phyloP scores from a whole-genome alignment of 2,888 invertebrate genomes.

The Diploptera punctata region DNA sequence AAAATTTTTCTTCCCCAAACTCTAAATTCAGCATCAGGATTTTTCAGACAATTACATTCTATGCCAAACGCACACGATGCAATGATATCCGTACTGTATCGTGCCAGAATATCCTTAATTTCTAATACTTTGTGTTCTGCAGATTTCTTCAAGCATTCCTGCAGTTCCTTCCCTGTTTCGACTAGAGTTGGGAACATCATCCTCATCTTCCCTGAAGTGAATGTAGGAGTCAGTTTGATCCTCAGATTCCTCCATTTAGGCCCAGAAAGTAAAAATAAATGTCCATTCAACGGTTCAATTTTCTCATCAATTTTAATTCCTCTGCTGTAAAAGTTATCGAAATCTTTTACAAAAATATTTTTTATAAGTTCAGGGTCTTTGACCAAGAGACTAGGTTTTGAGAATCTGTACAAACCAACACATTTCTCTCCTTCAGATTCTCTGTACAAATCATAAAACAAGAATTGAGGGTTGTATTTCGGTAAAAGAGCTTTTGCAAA shows the following conservation, averaged over 20 bases:
- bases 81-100: too few relatives aligned
- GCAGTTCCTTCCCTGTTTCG: too few relatives aligned
- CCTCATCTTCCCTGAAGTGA: too few relatives aligned
- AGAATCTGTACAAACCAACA: constrained; percentile 30
- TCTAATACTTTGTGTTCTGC: constrained; percentile 52
- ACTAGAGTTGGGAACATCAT: too few relatives aligned
- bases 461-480: constrained; percentile 68
- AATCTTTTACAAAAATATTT: too few relatives aligned
- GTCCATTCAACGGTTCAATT: constrained; percentile 65
- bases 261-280: constrained; percentile 64
- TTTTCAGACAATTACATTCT: too few relatives aligned
- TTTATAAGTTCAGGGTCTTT: constrained; percentile 68
- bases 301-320: constrained; percentile 67
- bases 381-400: constrained; percentile 64
- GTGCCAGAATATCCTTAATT: constrained; percentile 46
- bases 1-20: constrained; percentile 47
- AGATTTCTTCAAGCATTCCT: constrained; percentile 54
- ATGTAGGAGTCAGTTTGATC: too few relatives aligned
- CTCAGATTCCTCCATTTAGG: constrained; percentile 69
- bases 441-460: constrained; percentile 64
- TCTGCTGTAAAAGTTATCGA: constrained; percentile 68
- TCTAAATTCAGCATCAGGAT: too few relatives aligned
- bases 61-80: too few relatives aligned
- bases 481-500: constrained; percentile 62
- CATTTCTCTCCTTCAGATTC: constrained; percentile 43